Evolutionary conservation across 1,140 invertebrate species (phyloP).

Genomic region (Panulirus ornatus): DNA sequence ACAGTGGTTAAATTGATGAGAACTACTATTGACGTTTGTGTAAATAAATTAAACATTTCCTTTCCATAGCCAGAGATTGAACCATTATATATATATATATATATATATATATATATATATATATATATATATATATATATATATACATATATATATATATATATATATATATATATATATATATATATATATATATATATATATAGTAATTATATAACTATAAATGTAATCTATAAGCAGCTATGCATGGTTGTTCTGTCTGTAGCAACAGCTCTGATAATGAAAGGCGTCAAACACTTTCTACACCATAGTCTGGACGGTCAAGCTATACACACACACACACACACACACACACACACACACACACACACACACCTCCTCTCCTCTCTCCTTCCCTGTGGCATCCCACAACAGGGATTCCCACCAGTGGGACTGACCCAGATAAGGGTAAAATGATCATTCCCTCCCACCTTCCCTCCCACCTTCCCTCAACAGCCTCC

Average conservation of each 20-base stretch:
- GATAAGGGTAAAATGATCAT: too few relatives aligned
- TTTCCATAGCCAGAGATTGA: too few relatives aligned
- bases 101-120: not conserved
- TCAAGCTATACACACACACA: conserved; percentile 23
- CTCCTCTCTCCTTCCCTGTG: not conserved
- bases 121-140: conserved; percentile 9
- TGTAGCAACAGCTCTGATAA: too few relatives aligned
- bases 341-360: conserved; percentile 26
- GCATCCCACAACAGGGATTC: not conserved
- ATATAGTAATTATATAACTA: conserved; percentile 29
- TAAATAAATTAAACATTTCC: too few relatives aligned
- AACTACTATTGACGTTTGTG: too few relatives aligned
- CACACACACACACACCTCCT: not conserved
- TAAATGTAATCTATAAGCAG: conserved; percentile 7
- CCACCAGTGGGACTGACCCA: too few relatives aligned
- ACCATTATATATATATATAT: too few relatives aligned
- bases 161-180: conserved; percentile 40
- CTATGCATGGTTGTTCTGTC: too few relatives aligned
- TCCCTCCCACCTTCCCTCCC: not conserved
- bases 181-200: conserved; percentile 49
- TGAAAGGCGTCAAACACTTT: too few relatives aligned
- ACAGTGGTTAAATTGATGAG: too few relatives aligned
- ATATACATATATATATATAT: conserved; percentile 19
- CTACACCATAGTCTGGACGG: too few relatives aligned
- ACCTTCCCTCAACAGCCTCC: not conserved